Percentiles rank a stretch among this genome's conserved stretches.
Evolutionary conservation across 2,797 vertebrate species (phyloP).

Genomic region (Austrolebias charrua): DNA sequence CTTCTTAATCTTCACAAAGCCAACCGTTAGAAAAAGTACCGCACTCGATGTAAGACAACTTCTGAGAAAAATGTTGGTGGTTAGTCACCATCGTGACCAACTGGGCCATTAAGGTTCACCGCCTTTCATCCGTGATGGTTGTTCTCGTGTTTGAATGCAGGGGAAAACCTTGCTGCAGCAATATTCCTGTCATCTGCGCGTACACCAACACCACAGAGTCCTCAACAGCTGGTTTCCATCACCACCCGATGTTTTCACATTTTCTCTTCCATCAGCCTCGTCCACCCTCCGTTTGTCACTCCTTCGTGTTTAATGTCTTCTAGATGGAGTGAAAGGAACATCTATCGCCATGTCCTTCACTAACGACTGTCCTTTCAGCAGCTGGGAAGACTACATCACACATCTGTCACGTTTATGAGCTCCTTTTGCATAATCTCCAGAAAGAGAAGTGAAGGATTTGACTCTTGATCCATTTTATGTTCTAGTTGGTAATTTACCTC

Average conservation of each 20-base stretch:
- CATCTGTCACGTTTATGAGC: conserved; percentile 33
- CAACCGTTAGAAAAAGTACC: conserved; percentile 27
- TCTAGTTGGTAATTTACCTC: conserved; percentile 10
- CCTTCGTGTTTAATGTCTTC: conserved; percentile 10
- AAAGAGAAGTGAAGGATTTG: conserved; percentile 7
- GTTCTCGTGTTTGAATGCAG: conserved; percentile 36
- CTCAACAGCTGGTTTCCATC: conserved; percentile 37
- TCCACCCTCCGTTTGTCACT: not conserved
- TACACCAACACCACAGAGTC: conserved; percentile 23
- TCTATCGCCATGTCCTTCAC: conserved; percentile 40
- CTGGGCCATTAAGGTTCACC: conserved; percentile 47
- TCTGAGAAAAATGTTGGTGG: conserved; percentile 44
- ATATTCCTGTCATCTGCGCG: conserved; percentile 23
- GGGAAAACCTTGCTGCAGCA: conserved; percentile 24
- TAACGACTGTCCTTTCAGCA: conserved; percentile 23
- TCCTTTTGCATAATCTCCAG: conserved; percentile 13
- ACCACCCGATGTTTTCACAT: conserved; percentile 18
- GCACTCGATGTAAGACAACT: conserved; percentile 38
- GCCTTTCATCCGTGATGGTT: conserved; percentile 39
- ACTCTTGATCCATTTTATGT: conserved; percentile 11
- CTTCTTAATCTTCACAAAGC: conserved; percentile 25
- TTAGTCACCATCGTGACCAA: conserved; percentile 45
- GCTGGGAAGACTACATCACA: conserved; percentile 6
- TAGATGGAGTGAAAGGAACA: conserved; percentile 5
- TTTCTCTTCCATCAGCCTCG: no score